phyloP scores from a whole-genome alignment of 2,888 invertebrate species.

The Lapara coniferarum region DNA sequence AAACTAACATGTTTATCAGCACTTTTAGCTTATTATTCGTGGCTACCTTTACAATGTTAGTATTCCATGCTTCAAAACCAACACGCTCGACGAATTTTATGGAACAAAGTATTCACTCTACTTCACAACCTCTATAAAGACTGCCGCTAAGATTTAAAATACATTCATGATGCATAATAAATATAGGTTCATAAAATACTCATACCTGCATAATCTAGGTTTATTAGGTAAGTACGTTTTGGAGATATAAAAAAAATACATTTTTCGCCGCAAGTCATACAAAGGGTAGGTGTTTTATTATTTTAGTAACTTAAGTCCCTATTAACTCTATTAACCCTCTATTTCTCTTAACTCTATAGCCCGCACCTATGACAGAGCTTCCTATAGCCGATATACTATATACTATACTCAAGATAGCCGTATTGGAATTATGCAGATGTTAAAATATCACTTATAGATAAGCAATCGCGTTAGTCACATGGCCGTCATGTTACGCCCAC shows the following conservation, averaged over 20 bases:
- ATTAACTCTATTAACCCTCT: too few relatives aligned
- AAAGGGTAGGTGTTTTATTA: too few relatives aligned
- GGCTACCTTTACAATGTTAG: background rate
- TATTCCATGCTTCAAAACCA: background rate
- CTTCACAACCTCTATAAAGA: background rate
- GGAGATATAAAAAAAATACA: too few relatives aligned
- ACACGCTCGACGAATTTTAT: background rate
- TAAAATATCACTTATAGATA: conserved; percentile 16
- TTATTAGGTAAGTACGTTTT: too few relatives aligned
- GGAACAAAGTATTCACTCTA: background rate
- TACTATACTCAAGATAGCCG: conserved; percentile 9
- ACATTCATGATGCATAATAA: too few relatives aligned
- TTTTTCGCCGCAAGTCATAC: too few relatives aligned
- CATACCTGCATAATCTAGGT: too few relatives aligned
- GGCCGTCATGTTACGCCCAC: conserved; percentile 8
- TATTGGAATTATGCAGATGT: background rate
- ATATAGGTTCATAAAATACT: too few relatives aligned
- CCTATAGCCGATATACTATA: too few relatives aligned
- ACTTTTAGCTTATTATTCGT: background rate
- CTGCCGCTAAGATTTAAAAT: background rate
- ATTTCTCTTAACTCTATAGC: too few relatives aligned
- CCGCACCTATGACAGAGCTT: background rate
- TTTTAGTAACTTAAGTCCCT: too few relatives aligned
- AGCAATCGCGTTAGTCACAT: conserved; percentile 8
- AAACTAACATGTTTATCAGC: background rate